A percentile compares a stretch with the other conserved stretches of the same genome.
Conservation (phyloP, 2,113 vertebrate genomes). For the Gnathonemus echidnorhynchus region DNA sequence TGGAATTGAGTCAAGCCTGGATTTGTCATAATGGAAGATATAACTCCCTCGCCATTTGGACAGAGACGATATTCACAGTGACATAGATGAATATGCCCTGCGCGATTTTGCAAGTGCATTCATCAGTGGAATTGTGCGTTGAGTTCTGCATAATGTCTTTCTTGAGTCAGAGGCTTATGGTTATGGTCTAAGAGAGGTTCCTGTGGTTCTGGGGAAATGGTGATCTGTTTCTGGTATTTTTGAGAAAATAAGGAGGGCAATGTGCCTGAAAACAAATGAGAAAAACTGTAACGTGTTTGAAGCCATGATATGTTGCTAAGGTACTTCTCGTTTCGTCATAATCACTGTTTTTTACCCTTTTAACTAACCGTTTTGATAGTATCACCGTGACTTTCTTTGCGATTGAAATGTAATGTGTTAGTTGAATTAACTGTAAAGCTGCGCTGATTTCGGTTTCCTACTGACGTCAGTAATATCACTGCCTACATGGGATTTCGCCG, state of each 20-base stretch:
- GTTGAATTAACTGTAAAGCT: neutral
- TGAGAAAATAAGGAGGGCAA: neutral
- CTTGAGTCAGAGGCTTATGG: neutral
- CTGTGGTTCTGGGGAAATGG: neutral
- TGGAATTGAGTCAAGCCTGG: neutral
- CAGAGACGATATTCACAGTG: neutral
- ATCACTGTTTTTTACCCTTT: neutral
- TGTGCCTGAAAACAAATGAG: neutral
- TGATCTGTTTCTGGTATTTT: neutral
- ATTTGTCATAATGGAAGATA: neutral
- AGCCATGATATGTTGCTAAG: neutral
- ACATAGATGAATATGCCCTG: neutral
- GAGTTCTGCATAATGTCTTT: neutral
- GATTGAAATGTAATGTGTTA: neutral
- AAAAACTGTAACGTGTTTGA: neutral
- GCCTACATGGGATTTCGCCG: neutral
- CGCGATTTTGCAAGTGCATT: neutral
- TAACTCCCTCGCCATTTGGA: neutral
- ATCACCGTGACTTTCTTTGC: neutral
- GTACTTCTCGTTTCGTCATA: neutral
- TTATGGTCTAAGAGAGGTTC: neutral
- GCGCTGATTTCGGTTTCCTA: neutral
- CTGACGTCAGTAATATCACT: neutral
- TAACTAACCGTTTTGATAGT: neutral
- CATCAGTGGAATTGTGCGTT: neutral